Conservation (phyloP, 2,888 invertebrate genomes). For the Cryptus armator region DNA sequence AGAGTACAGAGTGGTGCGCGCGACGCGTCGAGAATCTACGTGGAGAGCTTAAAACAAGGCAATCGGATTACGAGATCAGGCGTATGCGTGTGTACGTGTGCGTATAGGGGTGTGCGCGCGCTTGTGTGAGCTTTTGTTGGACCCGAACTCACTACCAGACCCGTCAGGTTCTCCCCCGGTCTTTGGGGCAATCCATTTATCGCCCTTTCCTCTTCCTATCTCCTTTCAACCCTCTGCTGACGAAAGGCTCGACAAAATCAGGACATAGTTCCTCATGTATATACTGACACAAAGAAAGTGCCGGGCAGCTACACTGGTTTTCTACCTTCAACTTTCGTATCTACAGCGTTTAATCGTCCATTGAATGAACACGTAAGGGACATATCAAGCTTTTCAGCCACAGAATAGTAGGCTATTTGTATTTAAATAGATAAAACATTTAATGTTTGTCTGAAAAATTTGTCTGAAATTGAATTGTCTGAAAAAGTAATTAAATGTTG, state of each 20-base stretch:
- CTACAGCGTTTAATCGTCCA: not conserved
- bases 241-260: constrained; percentile 12
- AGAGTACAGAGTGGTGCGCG: constrained; percentile 14
- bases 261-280: not conserved
- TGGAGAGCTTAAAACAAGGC: constrained; percentile 58
- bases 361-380: too few species aligned
- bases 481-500: too few species aligned
- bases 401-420: too few species aligned
- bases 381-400: too few species aligned
- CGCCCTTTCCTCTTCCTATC: constrained; percentile 17
- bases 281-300: not conserved
- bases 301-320: not conserved
- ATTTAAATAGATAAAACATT: too few species aligned
- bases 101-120: not conserved
- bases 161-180: not conserved
- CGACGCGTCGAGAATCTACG: constrained; percentile 44
- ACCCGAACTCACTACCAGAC: constrained; percentile 14
- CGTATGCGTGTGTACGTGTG: constrained; percentile 2
- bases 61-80: constrained; percentile 51
- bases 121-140: not conserved
- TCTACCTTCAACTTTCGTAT: not conserved
- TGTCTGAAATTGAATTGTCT: too few species aligned
- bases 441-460: too few species aligned
- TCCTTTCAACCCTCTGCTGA: not conserved
- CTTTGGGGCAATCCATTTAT: constrained; percentile 54